Evolutionary conservation across 2,797 vertebrate genomes (phyloP), one percentile per base, ranked within the genome.

Genomic region (Myripristis murdjan): DNA sequence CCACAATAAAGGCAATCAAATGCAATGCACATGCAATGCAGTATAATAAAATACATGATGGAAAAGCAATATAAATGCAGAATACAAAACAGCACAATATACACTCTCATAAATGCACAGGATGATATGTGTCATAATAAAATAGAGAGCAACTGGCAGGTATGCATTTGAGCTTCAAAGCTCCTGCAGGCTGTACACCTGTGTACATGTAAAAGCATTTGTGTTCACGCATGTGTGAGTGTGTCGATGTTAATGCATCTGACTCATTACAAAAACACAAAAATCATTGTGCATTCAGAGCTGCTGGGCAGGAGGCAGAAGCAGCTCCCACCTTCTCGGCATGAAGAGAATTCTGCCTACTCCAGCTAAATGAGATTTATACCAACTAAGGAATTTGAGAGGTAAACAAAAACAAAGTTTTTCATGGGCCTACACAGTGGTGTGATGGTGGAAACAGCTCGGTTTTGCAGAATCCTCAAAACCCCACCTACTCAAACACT

Each of bases 391-490:
- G 23, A 33, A 47, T 18, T 48, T 23, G 31, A 74, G 15, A 37
- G 22, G 3, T 60, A 58, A 62, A 26, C 11, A 31, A 31, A 43
- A 2, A 12, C 23, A 5, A 28, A 28, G 15, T 4, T 15, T 57
- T 41, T 31, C 18, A 18, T 8, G 43, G 5, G 16, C 39, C 22
- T 59, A 15, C 23, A 28, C 23, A 52, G 28, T n/a, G 15, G 8
- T 3, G 2, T 2, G 15, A n/a, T 28, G 15, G 26, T n/a, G 35
- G 58, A 59, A 65, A 58, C 0, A 0, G 3, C 35, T 44, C 18
- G 18, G 16, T 56, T 73, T 66, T 58, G 31, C 41, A 47, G 23
- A 33, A 20, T 10, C 55, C 44, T 64, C 46, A 16, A 64, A 81
- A 39, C 10, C 66, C 48, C 60, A 57, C 61, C 59, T 4, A 16